These are phyloP conservation scores for Pristionchus fissidentatus DNA, from an alignment of 2,888 invertebrate species.

Conservation along the genomic window DNA sequence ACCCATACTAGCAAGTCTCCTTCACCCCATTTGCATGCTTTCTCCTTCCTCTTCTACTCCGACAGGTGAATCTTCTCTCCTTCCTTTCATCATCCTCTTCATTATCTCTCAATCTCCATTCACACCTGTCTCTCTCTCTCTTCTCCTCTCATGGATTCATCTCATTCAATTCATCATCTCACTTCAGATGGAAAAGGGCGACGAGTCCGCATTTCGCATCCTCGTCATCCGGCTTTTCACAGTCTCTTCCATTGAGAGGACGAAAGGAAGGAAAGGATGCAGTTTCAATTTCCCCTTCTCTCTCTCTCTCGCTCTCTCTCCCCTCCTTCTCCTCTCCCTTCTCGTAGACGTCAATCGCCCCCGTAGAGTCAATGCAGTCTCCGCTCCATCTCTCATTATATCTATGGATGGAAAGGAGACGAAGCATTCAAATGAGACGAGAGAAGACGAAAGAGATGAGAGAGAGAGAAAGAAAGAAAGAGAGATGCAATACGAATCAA, in stretches of 20 bases:
- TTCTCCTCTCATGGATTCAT: not conserved
- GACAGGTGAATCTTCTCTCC: slow-evolving; percentile 3
- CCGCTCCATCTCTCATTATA: not conserved
- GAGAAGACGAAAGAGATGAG: not conserved
- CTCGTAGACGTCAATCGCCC: slow-evolving; percentile 12
- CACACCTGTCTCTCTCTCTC: not conserved
- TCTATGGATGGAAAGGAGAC: not conserved
- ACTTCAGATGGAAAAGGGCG: too few relatives aligned
- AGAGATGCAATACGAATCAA: not conserved
- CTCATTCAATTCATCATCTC: not conserved
- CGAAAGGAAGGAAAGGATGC: slow-evolving; percentile 6
- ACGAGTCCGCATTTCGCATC: slow-evolving; percentile 1
- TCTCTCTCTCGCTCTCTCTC: too few relatives aligned
- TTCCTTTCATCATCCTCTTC: slow-evolving; percentile 2
- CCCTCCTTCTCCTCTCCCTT: not conserved
- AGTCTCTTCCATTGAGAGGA: not conserved
- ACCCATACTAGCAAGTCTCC: too few relatives aligned
- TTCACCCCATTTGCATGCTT: not conserved
- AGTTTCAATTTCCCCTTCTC: slow-evolving; percentile 35
- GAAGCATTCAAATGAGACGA: not conserved
- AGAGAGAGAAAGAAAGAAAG: not conserved
- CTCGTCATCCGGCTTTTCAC: not conserved
- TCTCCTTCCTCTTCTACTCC: not conserved
- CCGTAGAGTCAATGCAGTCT: not conserved
- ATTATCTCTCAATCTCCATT: not conserved